Percentiles rank a stretch among this genome's conserved stretches.
phyloP scores from a whole-genome alignment of 2,113 vertebrate species.

The Quiscalus mexicanus region DNA sequence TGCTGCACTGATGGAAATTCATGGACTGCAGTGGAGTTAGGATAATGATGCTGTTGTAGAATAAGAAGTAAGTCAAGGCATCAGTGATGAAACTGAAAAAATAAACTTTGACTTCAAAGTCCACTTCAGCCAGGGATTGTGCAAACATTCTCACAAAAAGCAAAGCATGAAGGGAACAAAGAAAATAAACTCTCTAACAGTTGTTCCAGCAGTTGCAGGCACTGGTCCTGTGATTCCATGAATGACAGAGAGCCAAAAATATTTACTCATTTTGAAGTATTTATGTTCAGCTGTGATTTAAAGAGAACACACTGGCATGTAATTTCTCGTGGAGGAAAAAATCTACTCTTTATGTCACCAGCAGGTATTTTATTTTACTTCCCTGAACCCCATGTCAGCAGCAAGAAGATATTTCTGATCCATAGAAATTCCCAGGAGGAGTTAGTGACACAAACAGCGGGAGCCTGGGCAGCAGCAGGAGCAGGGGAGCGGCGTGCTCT shows the following conservation, averaged over 20 bases:
- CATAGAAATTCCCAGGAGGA: background rate
- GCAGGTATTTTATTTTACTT: background rate
- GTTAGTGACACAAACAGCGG: background rate
- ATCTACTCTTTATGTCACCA: background rate
- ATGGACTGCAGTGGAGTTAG: background rate
- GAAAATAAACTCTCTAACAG: background rate
- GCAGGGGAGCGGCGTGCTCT: background rate
- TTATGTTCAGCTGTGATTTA: background rate
- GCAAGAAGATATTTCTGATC: background rate
- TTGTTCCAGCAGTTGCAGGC: background rate
- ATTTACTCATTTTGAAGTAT: background rate
- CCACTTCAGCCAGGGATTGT: background rate
- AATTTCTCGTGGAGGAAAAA: background rate
- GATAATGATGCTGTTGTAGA: background rate
- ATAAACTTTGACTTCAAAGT: background rate
- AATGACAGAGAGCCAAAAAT: background rate
- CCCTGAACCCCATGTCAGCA: background rate
- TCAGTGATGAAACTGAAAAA: background rate
- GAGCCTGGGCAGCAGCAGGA: background rate
- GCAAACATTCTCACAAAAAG: background rate
- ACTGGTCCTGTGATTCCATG: background rate
- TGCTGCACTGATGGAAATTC: background rate
- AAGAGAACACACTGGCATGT: background rate
- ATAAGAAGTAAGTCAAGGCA: background rate
- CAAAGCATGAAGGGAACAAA: conserved; percentile 2